phyloP scores from a whole-genome alignment of 2,113 vertebrate genomes.

The Ancistrus triradiatus region DNA sequence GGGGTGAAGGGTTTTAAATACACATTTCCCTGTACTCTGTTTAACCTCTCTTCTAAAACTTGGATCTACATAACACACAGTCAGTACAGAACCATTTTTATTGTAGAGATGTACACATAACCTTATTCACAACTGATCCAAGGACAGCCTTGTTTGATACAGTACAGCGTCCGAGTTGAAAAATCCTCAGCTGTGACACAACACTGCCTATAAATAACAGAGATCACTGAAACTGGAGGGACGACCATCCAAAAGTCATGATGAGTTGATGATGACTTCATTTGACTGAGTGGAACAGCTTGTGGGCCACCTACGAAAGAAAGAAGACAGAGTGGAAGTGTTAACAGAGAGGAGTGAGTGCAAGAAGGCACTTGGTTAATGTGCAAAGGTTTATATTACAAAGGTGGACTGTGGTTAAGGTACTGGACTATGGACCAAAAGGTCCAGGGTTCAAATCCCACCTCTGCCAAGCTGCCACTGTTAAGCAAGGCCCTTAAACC shows the following conservation, averaged over 20 bases:
- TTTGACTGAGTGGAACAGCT: constrained; percentile 71
- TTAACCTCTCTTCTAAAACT: too few species aligned
- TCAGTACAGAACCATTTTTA: constrained; percentile 9
- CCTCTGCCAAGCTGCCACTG: too few species aligned
- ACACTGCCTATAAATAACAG: constrained; percentile 36
- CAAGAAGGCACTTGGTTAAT: too few species aligned
- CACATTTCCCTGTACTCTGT: too few species aligned
- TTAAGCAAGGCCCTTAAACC: too few species aligned
- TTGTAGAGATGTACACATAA: constrained; percentile 42
- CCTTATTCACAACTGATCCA: constrained; percentile 47
- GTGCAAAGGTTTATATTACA: too few species aligned
- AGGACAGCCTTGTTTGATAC: constrained; percentile 34
- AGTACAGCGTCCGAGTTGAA: constrained; percentile 38
- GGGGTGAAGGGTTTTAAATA: too few species aligned
- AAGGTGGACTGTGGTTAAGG: too few species aligned
- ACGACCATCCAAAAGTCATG: constrained; percentile 27
- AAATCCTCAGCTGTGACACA: constrained; percentile 44
- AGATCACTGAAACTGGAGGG: constrained; percentile 28
- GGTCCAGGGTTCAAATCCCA: too few species aligned
- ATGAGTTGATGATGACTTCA: constrained; percentile 43
- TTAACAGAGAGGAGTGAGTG: neutral
- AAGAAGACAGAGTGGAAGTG: neutral
- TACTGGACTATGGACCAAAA: too few species aligned
- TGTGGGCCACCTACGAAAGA: constrained; percentile 66
- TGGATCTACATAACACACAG: neutral